Percentiles rank a stretch among this genome's conserved stretches.
phyloP scores from a whole-genome alignment of 2,888 invertebrate species.

The Hyppa rectilinea region DNA sequence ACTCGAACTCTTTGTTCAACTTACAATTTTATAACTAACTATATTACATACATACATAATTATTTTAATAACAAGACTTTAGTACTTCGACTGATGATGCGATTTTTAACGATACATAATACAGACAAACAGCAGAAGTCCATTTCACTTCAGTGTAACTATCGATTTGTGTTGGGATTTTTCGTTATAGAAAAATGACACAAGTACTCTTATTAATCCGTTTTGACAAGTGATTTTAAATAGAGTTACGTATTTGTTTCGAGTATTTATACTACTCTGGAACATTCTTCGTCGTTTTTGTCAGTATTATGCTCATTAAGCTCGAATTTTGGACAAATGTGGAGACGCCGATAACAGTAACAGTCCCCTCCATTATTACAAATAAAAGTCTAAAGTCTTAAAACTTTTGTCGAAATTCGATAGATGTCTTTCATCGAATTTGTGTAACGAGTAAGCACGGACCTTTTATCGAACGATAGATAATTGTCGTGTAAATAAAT shows the following conservation, averaged over 20 bases:
- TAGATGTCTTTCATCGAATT: constrained; percentile 45
- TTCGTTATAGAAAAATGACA: constrained; percentile 25
- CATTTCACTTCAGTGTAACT: constrained; percentile 9
- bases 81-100: constrained; percentile 55
- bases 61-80: constrained; percentile 60
- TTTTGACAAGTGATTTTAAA: constrained; percentile 38
- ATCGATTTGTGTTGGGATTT: constrained; percentile 16
- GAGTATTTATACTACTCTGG: constrained; percentile 28
- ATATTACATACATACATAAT: constrained; percentile 70
- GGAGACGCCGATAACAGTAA: constrained; percentile 9
- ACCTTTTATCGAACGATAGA: constrained; percentile 62
- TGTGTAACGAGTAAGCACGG: constrained; percentile 37
- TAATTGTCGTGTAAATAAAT: constrained; percentile 62
- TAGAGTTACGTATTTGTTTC: constrained; percentile 51
- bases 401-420: constrained; percentile 40
- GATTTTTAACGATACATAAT: constrained; percentile 54
- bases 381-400: too few relatives aligned
- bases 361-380: constrained; percentile 3
- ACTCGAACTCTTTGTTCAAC: constrained; percentile 83
- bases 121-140: constrained; percentile 44
- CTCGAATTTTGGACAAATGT: constrained; percentile 21
- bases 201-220: constrained; percentile 15
- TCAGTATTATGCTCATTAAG: constrained; percentile 58
- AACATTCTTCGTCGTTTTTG: constrained; percentile 40
- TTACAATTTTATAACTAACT: constrained; percentile 82